Evolutionary conservation across 2,888 invertebrate species (phyloP).

Genomic region (Spodoptera littoralis): DNA sequence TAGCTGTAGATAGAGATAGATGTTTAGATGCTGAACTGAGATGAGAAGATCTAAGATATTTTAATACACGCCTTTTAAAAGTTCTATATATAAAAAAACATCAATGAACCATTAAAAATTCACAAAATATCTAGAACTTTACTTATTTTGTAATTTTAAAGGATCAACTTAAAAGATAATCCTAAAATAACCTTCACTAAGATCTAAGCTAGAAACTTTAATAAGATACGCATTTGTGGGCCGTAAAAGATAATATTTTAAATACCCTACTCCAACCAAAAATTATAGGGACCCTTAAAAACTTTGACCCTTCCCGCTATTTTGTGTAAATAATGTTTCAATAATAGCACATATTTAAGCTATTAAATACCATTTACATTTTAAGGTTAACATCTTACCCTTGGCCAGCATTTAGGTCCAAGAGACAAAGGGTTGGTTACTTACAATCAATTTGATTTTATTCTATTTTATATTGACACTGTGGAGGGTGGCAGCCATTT

Average conservation of each 20-base stretch:
- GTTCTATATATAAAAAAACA: no score
- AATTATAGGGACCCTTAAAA: conserved; percentile 8
- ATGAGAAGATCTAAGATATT: no score
- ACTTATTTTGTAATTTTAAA: no score
- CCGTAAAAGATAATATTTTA: conserved; percentile 11
- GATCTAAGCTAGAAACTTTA: no score
- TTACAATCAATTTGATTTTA: conserved; percentile 43
- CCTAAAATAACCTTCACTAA: no score
- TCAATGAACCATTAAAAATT: no score
- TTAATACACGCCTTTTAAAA: no score
- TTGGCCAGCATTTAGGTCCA: conserved; percentile 19
- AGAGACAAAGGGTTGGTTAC: conserved; percentile 42
- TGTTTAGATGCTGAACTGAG: no score
- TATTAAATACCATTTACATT: conserved; percentile 16
- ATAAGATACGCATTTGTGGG: no score
- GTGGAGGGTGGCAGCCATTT: conserved; percentile 28
- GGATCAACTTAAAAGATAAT: no score
- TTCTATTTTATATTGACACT: conserved; percentile 36
- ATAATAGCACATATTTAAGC: conserved; percentile 24
- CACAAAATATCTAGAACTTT: no score
- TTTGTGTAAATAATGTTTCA: conserved; percentile 11
- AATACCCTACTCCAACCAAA: not conserved
- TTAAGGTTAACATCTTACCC: conserved; percentile 12
- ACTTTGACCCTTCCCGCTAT: conserved; percentile 10
- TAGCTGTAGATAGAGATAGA: no score